A percentile compares a stretch with the other conserved stretches of the same genome.
phyloP scores from a whole-genome alignment of 2,113 vertebrate genomes.

The Rattus norvegicus region DNA sequence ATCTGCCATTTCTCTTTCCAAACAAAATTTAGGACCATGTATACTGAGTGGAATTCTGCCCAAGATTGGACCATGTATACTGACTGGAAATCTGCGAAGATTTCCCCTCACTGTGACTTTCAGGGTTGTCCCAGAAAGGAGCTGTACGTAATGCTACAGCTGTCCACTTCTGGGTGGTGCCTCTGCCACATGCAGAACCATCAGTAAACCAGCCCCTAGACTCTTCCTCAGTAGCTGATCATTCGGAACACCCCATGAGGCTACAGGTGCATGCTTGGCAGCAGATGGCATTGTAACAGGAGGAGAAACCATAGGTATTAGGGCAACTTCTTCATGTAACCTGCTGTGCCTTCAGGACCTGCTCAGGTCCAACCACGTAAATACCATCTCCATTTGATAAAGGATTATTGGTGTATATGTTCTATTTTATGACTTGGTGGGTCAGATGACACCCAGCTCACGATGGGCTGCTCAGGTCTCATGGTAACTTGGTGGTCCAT shows the following conservation, averaged over 20 bases:
- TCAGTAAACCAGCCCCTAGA: neutral
- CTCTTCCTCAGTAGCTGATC: neutral
- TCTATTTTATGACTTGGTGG: neutral
- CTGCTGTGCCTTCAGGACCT: neutral
- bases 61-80: neutral
- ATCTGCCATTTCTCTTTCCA: neutral
- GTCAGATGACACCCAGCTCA: neutral
- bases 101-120: neutral
- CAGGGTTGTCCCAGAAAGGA: neutral
- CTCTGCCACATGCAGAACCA: neutral
- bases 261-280: neutral
- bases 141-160: neutral
- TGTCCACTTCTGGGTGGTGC: neutral
- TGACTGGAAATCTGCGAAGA: neutral
- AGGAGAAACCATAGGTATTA: neutral
- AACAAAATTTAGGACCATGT: neutral
- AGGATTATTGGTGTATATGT: neutral
- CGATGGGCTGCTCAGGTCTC: neutral
- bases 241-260: neutral
- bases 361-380: neutral
- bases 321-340: neutral
- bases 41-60: neutral
- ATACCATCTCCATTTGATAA: neutral
- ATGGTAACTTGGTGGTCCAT: neutral
- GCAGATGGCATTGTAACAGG: neutral